Base-by-base conservation (phyloP, 2,888 invertebrate genomes). In the Sycophila texana region DNA sequence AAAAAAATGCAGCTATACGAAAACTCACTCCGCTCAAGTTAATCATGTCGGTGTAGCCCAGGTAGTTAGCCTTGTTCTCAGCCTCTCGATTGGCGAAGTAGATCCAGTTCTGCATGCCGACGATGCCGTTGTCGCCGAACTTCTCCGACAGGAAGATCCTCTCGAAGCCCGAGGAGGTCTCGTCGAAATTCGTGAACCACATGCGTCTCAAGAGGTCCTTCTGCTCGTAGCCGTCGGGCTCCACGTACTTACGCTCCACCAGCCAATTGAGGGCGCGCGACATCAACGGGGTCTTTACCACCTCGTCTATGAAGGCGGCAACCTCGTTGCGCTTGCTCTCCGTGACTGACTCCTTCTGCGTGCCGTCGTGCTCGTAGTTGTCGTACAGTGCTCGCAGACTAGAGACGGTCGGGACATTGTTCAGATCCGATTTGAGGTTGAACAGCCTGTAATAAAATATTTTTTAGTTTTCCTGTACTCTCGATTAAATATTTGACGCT, bases 91-190 rank as follows among this genome's bases (percentile, higher is more conserved):
- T 55, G n/a, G 79, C 92, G 86, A 96, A 97, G 88, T 96, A 96
- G 20, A 98, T 91, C 98, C 98, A 98, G 89, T 96, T 97, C 90
- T 98, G 98, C 81, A 97, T 92, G 4, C 98, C 98, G 4, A 88
- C 80, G 18, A 89, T 94, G 51, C 96, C 94, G 83, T 93, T 93
- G 55, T 93, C 93, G 84, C 94, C 94, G 88, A 96, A 96, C 0
- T 95, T 92, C 92, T 98, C 98, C 0, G 97, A 96, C 0, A 97
- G 93, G 88, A 98, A 97, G 20, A 97, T 94, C 87, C 98, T 97
- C 90, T 98, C 98, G 87, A 98, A 98, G 4, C 97, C 98, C 55
- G 96, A 96, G 77, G 97, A 97, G 71, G 97, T 93, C 47, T 95
- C 95, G 85, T 93, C 92, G 61, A 95, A 94, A 83, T 96, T 92